Evolutionary conservation across 2,888 invertebrate genomes (phyloP), one percentile per base, ranked within the genome.

Genomic region (Cataglyphis albicans): DNA sequence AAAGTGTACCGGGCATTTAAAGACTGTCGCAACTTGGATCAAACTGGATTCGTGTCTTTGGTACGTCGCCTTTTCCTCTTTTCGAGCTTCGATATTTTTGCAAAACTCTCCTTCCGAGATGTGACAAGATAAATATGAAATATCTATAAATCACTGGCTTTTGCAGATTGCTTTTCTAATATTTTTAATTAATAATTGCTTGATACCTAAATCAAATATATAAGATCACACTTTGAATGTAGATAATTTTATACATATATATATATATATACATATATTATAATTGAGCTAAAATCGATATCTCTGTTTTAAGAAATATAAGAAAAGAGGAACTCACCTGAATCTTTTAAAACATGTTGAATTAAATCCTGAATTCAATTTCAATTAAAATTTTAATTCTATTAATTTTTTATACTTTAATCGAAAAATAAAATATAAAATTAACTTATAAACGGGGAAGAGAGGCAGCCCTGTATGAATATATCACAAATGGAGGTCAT

Each of bases 31-130:
- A 78, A 75, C 76, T 68, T 52, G 81, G 65, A 73, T 48, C 81
- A 64, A 74, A 59, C 57, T 82, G 67, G 72, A 67, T 65, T 76
- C 83, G 68, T 72, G 83, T 57, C 68, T 72, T 48, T 32, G 89
- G 87, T 89, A 88, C 32, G 87, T 89, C 61, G 21, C 73, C 64
- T 61, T 74, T 82, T 76, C 68, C 65, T 59, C 38, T 64, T 52
- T 52, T 68, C 38, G 61, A 55, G 12, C 55, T 76, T 52, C 29
- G 52, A 18, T 29, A 68, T 68, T 55, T 52, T 70, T 38, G 70
- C 55, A 38, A 68, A 55, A 76, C 68, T 75, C 70, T 81, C 73
- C 64, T 38, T 29, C n/a, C 72, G 44, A 70, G 63, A 55, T 57
- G 41, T 76, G 55, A 76, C 76, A 75, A 29, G 38, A 38, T 4